Percentiles rank a stretch among this genome's conserved stretches.
Conservation (phyloP, 2,888 invertebrate species). For the Orthosia cruda region DNA sequence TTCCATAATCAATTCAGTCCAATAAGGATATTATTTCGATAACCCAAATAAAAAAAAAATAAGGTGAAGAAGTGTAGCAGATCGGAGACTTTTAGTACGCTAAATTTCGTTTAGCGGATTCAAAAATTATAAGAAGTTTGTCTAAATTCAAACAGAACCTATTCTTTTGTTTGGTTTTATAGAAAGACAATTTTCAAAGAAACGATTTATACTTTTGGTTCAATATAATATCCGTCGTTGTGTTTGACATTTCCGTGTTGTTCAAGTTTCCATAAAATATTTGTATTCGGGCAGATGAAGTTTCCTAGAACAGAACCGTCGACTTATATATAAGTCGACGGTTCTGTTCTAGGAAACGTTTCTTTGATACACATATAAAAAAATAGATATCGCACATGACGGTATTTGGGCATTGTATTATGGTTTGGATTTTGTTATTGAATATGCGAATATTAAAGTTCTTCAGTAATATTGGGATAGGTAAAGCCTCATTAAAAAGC, state of each 20-base stretch:
- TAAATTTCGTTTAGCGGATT: neutral
- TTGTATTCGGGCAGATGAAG: neutral
- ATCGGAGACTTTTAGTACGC: too few species aligned
- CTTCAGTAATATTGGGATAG: too few species aligned
- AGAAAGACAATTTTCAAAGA: neutral
- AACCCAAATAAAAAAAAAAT: too few species aligned
- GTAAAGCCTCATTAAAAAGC: neutral
- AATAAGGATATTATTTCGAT: too few species aligned
- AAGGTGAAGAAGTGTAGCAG: too few species aligned
- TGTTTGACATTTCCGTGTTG: slow-evolving; percentile 12
- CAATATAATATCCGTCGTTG: neutral
- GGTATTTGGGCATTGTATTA: too few species aligned
- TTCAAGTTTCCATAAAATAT: neutral
- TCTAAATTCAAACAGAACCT: neutral
- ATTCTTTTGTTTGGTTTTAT: neutral
- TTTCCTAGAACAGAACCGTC: neutral
- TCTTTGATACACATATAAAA: neutral
- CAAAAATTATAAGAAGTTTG: neutral
- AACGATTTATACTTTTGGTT: neutral
- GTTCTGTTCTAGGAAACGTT: too few species aligned
- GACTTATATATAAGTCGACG: too few species aligned
- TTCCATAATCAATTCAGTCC: too few species aligned
- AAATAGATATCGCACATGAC: neutral
- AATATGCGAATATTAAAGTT: too few species aligned
- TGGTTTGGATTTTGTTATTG: too few species aligned